These are phyloP conservation scores for Clytia hemisphaerica DNA, from an alignment of 30 jellyfish, hydroid and myxozoan genomes.

Conservation along the genomic window DNA sequence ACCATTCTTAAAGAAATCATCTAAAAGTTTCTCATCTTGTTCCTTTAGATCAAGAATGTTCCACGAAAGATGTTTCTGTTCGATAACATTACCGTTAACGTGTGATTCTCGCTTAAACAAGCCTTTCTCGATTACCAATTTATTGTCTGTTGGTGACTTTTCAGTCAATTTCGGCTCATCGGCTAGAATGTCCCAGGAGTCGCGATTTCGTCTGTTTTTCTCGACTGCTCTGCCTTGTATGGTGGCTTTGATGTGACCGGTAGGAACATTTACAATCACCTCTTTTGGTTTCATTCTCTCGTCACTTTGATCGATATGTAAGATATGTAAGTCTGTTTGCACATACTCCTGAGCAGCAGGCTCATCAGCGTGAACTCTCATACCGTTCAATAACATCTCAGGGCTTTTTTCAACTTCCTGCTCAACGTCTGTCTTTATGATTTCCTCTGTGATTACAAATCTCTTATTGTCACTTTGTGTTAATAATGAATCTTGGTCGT, in stretches of 20 bases:
- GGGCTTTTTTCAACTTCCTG: background rate
- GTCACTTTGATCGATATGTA: background rate
- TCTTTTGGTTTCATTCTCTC: background rate
- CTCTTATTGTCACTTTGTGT: too few species aligned
- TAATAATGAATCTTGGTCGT: too few species aligned
- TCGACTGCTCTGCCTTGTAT: too few species aligned
- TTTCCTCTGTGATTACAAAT: too few species aligned
- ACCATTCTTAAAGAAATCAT: background rate
- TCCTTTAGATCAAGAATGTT: conserved; percentile 19
- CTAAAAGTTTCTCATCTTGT: background rate
- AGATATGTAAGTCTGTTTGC: background rate
- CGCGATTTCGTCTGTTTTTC: conserved; percentile 12
- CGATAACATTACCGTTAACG: background rate
- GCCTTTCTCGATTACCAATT: background rate
- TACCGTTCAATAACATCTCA: background rate
- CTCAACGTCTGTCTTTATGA: too few species aligned
- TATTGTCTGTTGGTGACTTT: background rate
- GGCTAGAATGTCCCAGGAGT: conserved; percentile 16
- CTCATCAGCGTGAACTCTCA: background rate
- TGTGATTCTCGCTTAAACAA: background rate
- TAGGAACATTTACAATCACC: too few species aligned
- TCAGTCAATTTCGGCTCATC: background rate
- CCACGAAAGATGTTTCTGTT: conserved; percentile 22
- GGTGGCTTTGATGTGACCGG: too few species aligned
- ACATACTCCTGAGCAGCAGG: background rate